These are phyloP conservation scores for Platorchestia sp. DNA, from an alignment of 1,140 invertebrate species.

Conservation along the genomic window DNA sequence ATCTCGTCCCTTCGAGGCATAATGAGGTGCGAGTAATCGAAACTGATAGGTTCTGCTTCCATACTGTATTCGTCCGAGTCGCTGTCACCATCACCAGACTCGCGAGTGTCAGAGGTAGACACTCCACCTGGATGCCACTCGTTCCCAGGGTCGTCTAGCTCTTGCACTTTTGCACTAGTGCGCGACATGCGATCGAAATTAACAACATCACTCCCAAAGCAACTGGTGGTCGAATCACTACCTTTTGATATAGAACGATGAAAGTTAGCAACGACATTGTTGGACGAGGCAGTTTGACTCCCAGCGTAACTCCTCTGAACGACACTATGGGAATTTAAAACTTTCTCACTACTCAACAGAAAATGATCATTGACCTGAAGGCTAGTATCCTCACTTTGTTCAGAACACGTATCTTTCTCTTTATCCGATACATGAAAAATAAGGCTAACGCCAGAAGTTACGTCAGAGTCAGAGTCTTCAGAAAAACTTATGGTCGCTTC, in stretches of 20 bases:
- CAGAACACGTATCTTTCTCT: background rate
- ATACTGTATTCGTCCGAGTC: background rate
- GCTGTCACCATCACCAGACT: slow-evolving; percentile 13
- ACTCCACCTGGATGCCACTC: background rate
- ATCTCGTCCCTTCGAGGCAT: background rate
- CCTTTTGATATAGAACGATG: slow-evolving; percentile 46
- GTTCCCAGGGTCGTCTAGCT: background rate
- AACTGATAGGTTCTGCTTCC: background rate
- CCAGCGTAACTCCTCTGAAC: background rate
- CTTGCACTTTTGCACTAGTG: background rate
- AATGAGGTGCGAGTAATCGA: background rate
- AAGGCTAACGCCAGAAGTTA: background rate
- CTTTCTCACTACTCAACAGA: background rate
- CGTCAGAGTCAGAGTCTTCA: slow-evolving; percentile 1
- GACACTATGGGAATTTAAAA: background rate
- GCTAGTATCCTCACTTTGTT: background rate
- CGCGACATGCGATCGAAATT: slow-evolving; percentile 29
- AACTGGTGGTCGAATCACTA: slow-evolving; percentile 26
- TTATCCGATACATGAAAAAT: slow-evolving; percentile 18
- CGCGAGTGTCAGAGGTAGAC: background rate
- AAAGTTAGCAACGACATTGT: background rate
- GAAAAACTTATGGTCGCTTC: slow-evolving; percentile 17
- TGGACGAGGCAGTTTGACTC: background rate
- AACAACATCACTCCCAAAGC: slow-evolving; percentile 29
- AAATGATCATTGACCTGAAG: background rate